These are phyloP conservation scores for Rhinoraja longicauda DNA, from an alignment of 2,797 vertebrate genomes.

Conservation along the genomic window DNA sequence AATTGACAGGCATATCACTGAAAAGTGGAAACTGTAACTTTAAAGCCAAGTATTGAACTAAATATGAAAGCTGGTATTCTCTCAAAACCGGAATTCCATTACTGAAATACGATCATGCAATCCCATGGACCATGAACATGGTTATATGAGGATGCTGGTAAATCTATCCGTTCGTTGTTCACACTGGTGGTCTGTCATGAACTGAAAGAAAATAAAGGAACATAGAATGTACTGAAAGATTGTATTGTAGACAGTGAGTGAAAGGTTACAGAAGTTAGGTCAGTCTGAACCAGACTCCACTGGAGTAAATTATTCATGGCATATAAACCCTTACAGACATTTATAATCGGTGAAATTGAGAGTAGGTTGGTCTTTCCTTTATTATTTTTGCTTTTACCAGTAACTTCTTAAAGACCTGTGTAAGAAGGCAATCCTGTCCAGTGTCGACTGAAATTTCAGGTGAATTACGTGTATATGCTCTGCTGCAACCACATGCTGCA, in stretches of 20 bases:
- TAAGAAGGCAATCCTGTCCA: constrained; percentile 44
- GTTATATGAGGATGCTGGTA: constrained; percentile 43
- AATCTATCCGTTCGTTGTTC: constrained; percentile 46
- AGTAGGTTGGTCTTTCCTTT: constrained; percentile 51
- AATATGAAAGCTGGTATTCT: constrained; percentile 39
- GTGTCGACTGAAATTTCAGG: constrained; percentile 43
- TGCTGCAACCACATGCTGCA: constrained; percentile 44
- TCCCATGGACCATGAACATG: constrained; percentile 46
- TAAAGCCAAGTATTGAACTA: constrained; percentile 30
- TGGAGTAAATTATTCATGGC: constrained; percentile 38
- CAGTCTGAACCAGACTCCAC: constrained; percentile 38
- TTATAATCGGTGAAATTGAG: constrained; percentile 47
- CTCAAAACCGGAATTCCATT: constrained; percentile 42
- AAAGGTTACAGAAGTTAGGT: constrained; percentile 44
- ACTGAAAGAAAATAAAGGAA: constrained; percentile 43
- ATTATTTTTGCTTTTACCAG: constrained; percentile 40
- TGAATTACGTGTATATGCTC: constrained; percentile 46
- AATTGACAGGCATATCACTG: constrained; percentile 22
- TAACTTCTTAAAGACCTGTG: constrained; percentile 43
- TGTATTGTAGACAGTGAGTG: constrained; percentile 40
- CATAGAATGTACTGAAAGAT: constrained; percentile 41
- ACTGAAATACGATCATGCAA: constrained; percentile 47
- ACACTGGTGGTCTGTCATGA: constrained; percentile 40
- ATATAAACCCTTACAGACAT: constrained; percentile 43
- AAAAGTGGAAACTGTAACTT: constrained; percentile 25